Base-by-base conservation (phyloP, 2,113 vertebrate species). In the Trematomus loennbergii region DNA sequence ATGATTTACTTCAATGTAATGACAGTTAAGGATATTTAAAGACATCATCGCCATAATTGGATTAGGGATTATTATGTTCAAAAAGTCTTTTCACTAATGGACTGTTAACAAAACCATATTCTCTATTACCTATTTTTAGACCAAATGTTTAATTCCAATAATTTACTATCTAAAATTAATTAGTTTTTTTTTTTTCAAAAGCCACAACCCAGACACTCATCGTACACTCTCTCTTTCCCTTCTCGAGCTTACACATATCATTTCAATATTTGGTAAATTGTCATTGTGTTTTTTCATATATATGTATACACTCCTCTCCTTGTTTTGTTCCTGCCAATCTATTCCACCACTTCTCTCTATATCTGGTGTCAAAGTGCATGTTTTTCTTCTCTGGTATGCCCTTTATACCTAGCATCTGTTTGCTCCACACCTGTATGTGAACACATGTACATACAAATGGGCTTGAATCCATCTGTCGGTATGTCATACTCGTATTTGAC, bases 381-480 rank as follows among this genome's bases (percentile, higher is more conserved):
- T 10, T 25, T 9, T n/a, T 29, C 57, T 8, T 4, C 29, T 55
- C 48, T 6, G 63, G 53, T 55, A 13, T 80, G 74, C 18, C 12
- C 33, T 49, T 40, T 70, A 2, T 22, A 62, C 43, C n/a, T 22
- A 48, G 8, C 48, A n/a, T 55, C 1, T 33, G 12, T 57, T 29
- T 50, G 29, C 49, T 66, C n/a, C 22, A 46, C 9, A 70, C 79
- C 20, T 46, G 54, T 70, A 76, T 82, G 64, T 78, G 12, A 73
- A 69, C 46, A 70, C 22, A 60, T 65, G 25, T 12, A 20, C 36
- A 54, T 18, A 29, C 48, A 58, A 46, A 55, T 79, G 49, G 33
- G 8, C 36, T 59, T 72, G 12, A 12, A 22, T 49, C 18, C 18
- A 57, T 73, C 58, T 58, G 16, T n/a, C 15, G 1, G 64, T 59